Evolutionary conservation across 2,113 vertebrate genomes (phyloP), one percentile per base, ranked within the genome.

Genomic region (Anser cygnoides): DNA sequence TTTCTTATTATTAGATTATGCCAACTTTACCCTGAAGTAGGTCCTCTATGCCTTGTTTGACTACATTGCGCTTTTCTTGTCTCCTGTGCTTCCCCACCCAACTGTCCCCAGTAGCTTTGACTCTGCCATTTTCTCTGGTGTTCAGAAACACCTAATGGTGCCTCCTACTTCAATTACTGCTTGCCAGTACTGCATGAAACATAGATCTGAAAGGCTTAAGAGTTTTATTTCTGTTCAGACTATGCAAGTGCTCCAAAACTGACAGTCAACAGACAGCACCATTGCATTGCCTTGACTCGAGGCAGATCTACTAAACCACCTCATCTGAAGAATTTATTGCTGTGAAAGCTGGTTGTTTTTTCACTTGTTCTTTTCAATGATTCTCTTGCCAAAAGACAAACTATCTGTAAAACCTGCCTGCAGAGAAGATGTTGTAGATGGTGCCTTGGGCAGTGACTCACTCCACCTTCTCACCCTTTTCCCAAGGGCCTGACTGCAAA

Each of bases 1-100:
- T 25, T 11, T 7, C 25, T 71, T 41, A n/a, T 18, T 35, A 25
- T 28, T 37, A 29, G 41, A 7, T 44, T 8, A 17, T 25, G 37
- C 26, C 39, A 15, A 2, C 5, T 59, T 75, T 14, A 33, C n/a
- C 13, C 23, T 28, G 13, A 52, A 29, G 21, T 3, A 85, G 70
- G 3, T 11, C 61, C 46, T 0, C 28, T 25, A 11, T 26, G 18
- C 29, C 7, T 44, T 6, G 2, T 2, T 29, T 3, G 16, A 21
- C 31, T 19, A 9, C 29, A 21, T 3, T 31, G 26, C 6, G 8
- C 12, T 33, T 54, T 9, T 16, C 43, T 52, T 14, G 19, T 23
- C 26, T 59, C 77, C 77, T 61, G 9, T 25, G 58, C 6, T 35
- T 88, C 46, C 22, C 41, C 52, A 62, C 62, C 19, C 65, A n/a